Base-by-base conservation (phyloP, 1,140 invertebrate genomes). In the Ridgeia piscesae region DNA sequence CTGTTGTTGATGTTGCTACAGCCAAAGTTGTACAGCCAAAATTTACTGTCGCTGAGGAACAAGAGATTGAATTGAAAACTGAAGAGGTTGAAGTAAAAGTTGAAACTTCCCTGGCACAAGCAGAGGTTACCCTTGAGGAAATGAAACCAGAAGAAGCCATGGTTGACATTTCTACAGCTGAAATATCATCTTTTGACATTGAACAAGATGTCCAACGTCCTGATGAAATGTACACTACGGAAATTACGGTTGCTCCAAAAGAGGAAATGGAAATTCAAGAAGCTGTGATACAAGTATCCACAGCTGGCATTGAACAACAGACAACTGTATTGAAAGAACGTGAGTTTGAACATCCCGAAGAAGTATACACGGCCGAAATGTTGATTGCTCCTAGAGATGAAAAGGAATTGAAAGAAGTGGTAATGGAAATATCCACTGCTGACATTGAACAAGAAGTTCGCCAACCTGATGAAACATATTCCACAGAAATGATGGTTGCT, bases 361-460 rank as follows among this genome's bases (percentile, higher is more conserved):
- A 88, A 92, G 35, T 92, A 33, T 31, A 33, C 33, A 34, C 88
- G n/a, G 31, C 58, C 1, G 58, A 77, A 77, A 77, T 77, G 58
- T 6, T 77, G 17, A 31, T 77, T 77, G 58, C 42, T 35, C 34
- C 88, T 1, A 90, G 58, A 42, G 34, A 91, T 58, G 89, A 92
- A 33, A 92, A 17, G 33, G 34, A 93, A 88, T 91, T 93, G 35
- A 21, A 42, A 89, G 92, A 94, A 93, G 91, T 92, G 48, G 42
- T 91, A 0, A 91, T 88, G 34, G 92, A 93, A 92, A 92, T 92
- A 21, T 77, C 58, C 58, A 77, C 58, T 77, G 58, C 1, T 77
- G 58, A 77, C 14, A 77, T 77, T 31, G 27, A 42, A 42, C 4
- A 42, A 42, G 42, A 6, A 42, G 42, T 42, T 42, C 42, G 11